These are phyloP conservation scores for Pachypeltis micranthus DNA, from an alignment of 1,140 invertebrate genomes.

Conservation along the genomic window DNA sequence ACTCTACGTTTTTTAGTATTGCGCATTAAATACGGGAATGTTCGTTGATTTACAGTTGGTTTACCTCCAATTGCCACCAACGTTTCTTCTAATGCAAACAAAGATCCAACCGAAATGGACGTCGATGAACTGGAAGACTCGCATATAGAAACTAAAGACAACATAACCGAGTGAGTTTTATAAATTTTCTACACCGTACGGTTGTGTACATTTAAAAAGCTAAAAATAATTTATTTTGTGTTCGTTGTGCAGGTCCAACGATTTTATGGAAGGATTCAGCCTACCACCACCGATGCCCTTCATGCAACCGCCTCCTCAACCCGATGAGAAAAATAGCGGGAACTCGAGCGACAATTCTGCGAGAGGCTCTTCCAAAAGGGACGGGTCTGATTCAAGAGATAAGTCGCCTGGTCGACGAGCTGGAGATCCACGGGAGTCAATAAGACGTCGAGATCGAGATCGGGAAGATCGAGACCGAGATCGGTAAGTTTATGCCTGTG, in stretches of 20 bases:
- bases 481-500: background rate
- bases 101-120: background rate
- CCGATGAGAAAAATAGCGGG: background rate
- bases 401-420: background rate
- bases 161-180: background rate
- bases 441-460: background rate
- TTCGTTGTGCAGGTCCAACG: no score
- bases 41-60: background rate
- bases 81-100: background rate
- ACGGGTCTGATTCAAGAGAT: background rate
- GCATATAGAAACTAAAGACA: conserved; percentile 1
- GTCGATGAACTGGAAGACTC: background rate
- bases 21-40: background rate
- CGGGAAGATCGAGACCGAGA: background rate
- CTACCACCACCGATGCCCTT: background rate
- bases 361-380: no score
- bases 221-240: no score
- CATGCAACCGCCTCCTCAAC: conserved; percentile 1
- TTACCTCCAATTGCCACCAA: background rate
- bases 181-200: no score
- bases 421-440: background rate
- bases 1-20: background rate
- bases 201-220: no score
- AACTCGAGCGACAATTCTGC: background rate
- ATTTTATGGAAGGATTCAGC: background rate